Evolutionary conservation across 2,888 invertebrate species (phyloP), one percentile per base, ranked within the genome.

Genomic region (Enchytraeus crypticus): DNA sequence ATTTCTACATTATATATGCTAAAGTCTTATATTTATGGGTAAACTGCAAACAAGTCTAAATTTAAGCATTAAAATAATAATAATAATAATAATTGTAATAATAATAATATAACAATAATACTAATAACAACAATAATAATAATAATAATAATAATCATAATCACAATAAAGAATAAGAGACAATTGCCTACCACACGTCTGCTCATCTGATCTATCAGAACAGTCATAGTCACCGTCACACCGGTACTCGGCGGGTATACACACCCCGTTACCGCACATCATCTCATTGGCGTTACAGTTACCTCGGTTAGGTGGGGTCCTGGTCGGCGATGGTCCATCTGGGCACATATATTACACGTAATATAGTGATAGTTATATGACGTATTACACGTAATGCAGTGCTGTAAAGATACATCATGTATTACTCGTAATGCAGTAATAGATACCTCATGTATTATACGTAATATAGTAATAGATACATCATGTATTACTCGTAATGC

Each of bases 221-320:
- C 77, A 77, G 62, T 77, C 76, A 55, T 75, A 71, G 45, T 75
- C 75, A 2, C 71, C 68, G 62, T 77, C 77, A 71, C 77, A 78
- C 26, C 61, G 63, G 61, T 70, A 77, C 11, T 66, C 65, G 27
- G 58, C 62, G 0, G 71, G 66, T 3, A 73, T 65, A 77, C 83
- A 81, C 33, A 90, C 81, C 74, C 92, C 90, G 78, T 93, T 93
- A 71, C 87, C 86, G 76, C 96, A 96, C 0, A 91, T 91, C 76
- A 95, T 96, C 81, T 93, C 90, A 88, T 91, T 91, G 1, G 87
- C 84, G 73, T 90, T 90, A 73, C 95, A 95, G 0, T 29, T n/a
- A 21, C 61, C 57, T 14, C 33, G 49, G 21, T 34, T 33, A 1
- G 56, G 47, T 21, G 53, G 38, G 4, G 53, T 2, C 11, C 18